Percentiles rank a stretch among this genome's conserved stretches.
Conservation (phyloP, 2,113 vertebrate genomes). For the Ovibos moschatus region DNA sequence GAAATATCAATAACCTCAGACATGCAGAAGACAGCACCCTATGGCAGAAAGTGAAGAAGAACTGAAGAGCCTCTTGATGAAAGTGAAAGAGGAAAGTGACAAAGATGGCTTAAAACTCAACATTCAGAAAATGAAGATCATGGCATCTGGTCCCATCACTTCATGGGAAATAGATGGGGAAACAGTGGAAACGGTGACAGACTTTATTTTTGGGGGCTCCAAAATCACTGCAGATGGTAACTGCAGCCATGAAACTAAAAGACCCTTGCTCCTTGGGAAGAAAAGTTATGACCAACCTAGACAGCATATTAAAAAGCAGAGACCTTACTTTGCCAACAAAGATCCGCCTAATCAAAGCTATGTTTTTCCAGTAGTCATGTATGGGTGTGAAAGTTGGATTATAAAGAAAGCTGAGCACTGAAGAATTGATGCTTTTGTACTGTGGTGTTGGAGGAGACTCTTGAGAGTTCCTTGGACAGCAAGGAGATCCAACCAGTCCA, state of each 20-base stretch:
- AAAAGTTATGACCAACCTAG: background rate
- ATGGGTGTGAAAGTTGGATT: background rate
- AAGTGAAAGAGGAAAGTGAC: background rate
- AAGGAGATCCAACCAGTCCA: background rate
- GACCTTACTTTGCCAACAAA: background rate
- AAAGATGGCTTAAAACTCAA: background rate
- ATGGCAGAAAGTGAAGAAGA: background rate
- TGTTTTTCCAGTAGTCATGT: background rate
- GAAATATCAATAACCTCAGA: background rate
- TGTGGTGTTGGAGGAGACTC: background rate
- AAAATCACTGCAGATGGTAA: background rate
- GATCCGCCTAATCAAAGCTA: fast-evolving
- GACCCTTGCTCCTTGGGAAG: background rate
- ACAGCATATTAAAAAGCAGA: background rate
- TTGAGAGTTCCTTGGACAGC: background rate
- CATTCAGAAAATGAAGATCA: background rate
- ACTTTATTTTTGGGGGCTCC: background rate
- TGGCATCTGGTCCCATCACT: background rate
- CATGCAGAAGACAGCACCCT: background rate
- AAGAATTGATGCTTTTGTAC: background rate
- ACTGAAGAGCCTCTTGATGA: background rate
- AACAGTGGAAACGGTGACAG: background rate
- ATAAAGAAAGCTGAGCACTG: background rate
- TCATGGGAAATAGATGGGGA: background rate
- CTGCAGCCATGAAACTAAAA: background rate